Base-by-base conservation (phyloP, 2,888 invertebrate genomes). In the Drosophila mimica region DNA sequence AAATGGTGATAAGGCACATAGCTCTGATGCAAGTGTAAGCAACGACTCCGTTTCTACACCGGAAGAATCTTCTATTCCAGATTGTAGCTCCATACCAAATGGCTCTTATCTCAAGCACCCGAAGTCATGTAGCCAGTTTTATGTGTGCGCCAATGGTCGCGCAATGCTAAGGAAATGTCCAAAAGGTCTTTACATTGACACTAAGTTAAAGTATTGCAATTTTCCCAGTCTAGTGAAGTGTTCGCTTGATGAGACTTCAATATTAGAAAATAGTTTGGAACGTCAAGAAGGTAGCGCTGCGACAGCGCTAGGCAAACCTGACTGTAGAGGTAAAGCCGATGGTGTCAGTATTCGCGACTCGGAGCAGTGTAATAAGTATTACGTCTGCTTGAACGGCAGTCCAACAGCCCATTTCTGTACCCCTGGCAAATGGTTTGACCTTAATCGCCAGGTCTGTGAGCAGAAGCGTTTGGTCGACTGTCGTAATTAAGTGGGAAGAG, bases 381-480 rank as follows among this genome's bases (percentile, higher is more conserved):
- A 74, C 34, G 59, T 78, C 8, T 88, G 87, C 25, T 31, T 25
- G 0, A 66, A 71, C 2, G 84, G 74, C 40, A 54, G 20, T 13
- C 58, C 87, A 13, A 38, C 46, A 7, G 40, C 63, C n/a, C 72
- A 76, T 46, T 84, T 76, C 53, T 84, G 89, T 65, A 61, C 31
- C 9, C 72, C 81, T 8, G 87, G 87, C 8, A 43, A 72, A 25
- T 73, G 88, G 83, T 85, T 85, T 67, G 86, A 83, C 53, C 51
- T 62, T 11, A 59, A 70, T 33, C 68, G 49, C 20, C 43, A 57
- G 33, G 63, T 64, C 49, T 86, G 86, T 43, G 54, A 38, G 11
- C 49, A 56, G 30, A 66, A 76, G 59, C 57, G 20, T 0, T 11
- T 70, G 31, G 76, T 76, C 33, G 36, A 70, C 9, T 60, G 61